These are phyloP conservation scores for Dryoscopus gambensis DNA, from an alignment of 2,113 vertebrate genomes.

Conservation along the genomic window DNA sequence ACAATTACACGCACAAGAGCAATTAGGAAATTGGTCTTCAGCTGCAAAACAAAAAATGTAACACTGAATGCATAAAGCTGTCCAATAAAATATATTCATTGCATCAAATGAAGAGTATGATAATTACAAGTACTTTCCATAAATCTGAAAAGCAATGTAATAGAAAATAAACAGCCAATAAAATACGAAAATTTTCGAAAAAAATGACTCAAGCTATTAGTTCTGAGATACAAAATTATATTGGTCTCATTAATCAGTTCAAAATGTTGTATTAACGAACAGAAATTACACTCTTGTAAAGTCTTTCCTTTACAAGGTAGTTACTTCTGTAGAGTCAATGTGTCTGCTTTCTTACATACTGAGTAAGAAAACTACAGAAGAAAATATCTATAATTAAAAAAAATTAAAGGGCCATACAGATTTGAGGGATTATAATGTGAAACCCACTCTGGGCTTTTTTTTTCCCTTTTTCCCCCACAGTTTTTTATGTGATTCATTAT, in stretches of 20 bases:
- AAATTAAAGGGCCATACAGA: not conserved
- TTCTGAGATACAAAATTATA: constrained; percentile 48
- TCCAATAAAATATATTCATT: constrained; percentile 10
- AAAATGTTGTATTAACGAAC: not conserved
- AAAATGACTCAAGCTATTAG: constrained; percentile 13
- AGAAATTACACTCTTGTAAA: not conserved
- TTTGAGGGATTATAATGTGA: not conserved
- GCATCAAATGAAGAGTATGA: not conserved
- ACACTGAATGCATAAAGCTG: not conserved
- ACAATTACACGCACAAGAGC: not conserved
- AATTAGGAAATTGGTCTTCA: not conserved
- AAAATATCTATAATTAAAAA: not conserved
- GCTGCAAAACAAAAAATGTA: not conserved
- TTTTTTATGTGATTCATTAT: not conserved
- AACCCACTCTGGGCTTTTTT: accelerated
- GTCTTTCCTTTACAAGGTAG: not conserved
- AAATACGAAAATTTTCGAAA: constrained; percentile 16
- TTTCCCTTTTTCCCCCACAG: accelerated
- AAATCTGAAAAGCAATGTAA: constrained; percentile 18
- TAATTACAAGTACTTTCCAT: constrained; percentile 17
- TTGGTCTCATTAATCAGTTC: constrained; percentile 45
- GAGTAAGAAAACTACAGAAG: not conserved
- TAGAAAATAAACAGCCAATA: constrained; percentile 45
- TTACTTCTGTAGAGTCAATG: not conserved
- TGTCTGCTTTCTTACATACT: not conserved